A percentile compares a stretch with the other conserved stretches of the same genome.
Evolutionary conservation across 2,797 vertebrate species (phyloP).

Genomic region (Siniperca undulata): DNA sequence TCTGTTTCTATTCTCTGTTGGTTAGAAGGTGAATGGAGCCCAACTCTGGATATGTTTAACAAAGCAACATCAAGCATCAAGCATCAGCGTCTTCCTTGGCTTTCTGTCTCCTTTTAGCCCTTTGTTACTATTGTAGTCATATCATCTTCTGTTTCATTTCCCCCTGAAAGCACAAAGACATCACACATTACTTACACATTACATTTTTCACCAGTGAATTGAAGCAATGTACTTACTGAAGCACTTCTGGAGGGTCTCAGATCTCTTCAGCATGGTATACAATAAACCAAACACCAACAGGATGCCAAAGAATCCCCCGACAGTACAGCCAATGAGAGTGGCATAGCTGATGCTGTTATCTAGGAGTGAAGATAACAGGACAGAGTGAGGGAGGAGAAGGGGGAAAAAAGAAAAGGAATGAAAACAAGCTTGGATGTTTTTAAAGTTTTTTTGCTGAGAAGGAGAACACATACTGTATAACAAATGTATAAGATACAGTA

Average conservation of each 20-base stretch:
- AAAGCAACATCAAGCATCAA: background rate
- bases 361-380: conserved; percentile 13
- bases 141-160: conserved; percentile 59
- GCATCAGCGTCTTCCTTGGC: background rate
- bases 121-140: conserved; percentile 52
- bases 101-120: conserved; percentile 26
- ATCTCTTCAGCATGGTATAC: conserved; percentile 52
- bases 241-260: conserved; percentile 57
- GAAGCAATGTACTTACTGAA: conserved; percentile 59
- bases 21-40: background rate
- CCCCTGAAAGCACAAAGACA: conserved; percentile 54
- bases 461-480: background rate
- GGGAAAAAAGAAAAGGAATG: background rate
- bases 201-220: background rate
- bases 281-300: conserved; percentile 63
- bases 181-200: background rate
- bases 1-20: background rate
- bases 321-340: conserved; percentile 62
- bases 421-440: too few relatives aligned
- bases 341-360: conserved; percentile 34
- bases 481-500: background rate
- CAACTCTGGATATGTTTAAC: background rate
- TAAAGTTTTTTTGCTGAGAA: background rate
- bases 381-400: too few relatives aligned
- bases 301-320: conserved; percentile 74